These are phyloP conservation scores for Nemopilema nomurai DNA, from an alignment of 30 jellyfish, hydroid and myxozoan genomes.

Conservation along the genomic window DNA sequence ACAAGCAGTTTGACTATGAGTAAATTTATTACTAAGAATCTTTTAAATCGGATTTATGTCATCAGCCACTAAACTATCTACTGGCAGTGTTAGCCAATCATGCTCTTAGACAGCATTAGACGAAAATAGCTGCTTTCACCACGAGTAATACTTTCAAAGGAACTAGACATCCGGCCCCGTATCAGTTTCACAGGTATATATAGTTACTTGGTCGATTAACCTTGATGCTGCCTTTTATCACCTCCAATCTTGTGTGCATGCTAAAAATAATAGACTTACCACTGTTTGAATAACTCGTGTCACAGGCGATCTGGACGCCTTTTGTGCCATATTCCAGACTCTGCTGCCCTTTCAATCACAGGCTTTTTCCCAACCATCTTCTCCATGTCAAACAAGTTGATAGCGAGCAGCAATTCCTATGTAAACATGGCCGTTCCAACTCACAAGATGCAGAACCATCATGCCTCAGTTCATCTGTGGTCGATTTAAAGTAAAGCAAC, in stretches of 20 bases:
- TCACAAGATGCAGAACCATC: not conserved
- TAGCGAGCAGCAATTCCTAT: not conserved
- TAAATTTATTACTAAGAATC: conserved; percentile 10
- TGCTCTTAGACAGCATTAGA: conserved; percentile 34
- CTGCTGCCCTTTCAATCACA: not conserved
- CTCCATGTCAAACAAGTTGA: not conserved
- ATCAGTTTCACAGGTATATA: conserved; percentile 22
- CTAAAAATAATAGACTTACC: conserved; percentile 11
- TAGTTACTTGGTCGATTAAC: conserved; percentile 31
- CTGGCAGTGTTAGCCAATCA: conserved; percentile 14
- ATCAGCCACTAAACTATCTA: conserved; percentile 31
- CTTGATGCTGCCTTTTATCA: conserved; percentile 42
- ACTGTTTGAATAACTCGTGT: not conserved
- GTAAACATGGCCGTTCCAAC: not conserved
- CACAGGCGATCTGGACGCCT: not conserved
- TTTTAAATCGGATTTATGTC: conserved; percentile 36
- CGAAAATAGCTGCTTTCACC: conserved; percentile 26
- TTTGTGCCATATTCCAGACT: not conserved
- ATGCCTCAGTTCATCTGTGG: no score
- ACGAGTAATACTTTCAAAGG: conserved; percentile 16
- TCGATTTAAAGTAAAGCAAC: no score
- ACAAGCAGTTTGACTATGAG: conserved; percentile 26
- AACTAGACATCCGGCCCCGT: conserved; percentile 37
- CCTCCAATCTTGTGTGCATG: conserved; percentile 4
- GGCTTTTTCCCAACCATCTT: not conserved